Base-by-base conservation (phyloP, 1,140 invertebrate species). In the Linepithema humile region DNA sequence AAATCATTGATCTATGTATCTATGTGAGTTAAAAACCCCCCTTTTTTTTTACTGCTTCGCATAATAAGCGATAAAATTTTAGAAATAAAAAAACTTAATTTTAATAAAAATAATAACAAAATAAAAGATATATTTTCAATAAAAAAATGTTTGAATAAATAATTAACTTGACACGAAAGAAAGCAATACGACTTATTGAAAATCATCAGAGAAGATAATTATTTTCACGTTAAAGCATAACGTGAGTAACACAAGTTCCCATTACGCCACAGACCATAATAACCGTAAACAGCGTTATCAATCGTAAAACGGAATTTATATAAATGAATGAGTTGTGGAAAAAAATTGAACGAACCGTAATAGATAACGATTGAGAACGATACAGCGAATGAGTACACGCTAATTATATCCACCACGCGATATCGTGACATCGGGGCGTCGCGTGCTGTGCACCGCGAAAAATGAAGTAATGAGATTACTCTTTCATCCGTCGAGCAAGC, bases 331-430 rank as follows among this genome's bases (percentile, higher is more conserved):
- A 12, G 43, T 78, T 78, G 75, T 32, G 3, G 3, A 40, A 40
- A 29, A 48, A 78, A 78, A 78, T 40, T 53, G 35, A 45, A 48
- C 48, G 32, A 40, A 23, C 15, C 62, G 40, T 48, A 67, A 78
- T 55, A 67, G 75, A 40, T 69, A 69, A 69, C 29, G 64, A 70
- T 69, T 40, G 64, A 80, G 35, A 70, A 40, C 23, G 64, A 43
- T 67, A 32, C 50, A 40, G 62, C 48, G n/a, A 12, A 40, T 69
- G 26, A 80, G 75, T 57, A 43, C 17, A 55, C 59, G 74, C 29
- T 80, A 69, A 80, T 80, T 80, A 70, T 55, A 80, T 70, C 55
- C 35, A 80, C 70, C 26, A 69, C 64, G 75, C 64, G 75, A 80
- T 69, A 70, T 65, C 74, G 32, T 43, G 64, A 32, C 48, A 70